phyloP scores from a whole-genome alignment of 2,888 invertebrate genomes.

The Thymelicus lineola region DNA sequence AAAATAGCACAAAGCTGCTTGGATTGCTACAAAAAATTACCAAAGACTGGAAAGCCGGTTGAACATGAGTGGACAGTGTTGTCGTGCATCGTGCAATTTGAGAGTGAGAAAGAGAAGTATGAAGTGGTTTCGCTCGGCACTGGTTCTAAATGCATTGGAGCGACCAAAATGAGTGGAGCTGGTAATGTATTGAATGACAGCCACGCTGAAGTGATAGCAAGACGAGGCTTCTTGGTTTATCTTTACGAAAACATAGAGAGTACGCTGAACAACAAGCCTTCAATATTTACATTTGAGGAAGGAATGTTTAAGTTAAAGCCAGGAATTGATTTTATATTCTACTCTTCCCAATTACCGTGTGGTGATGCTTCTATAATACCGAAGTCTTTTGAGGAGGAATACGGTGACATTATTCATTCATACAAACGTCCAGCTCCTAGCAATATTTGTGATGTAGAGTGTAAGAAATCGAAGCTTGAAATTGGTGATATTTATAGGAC shows the following conservation, averaged over 20 bases:
- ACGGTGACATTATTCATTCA: constrained; percentile 60
- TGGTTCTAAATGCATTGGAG: constrained; percentile 96
- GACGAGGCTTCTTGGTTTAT: constrained; percentile 93
- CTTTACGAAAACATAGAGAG: constrained; percentile 87
- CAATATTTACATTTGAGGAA: constrained; percentile 61
- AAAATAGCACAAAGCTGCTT: constrained; percentile 86
- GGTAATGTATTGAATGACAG: constrained; percentile 94
- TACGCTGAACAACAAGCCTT: constrained; percentile 57
- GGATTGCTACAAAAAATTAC: constrained; percentile 85
- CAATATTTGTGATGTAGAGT: constrained; percentile 48
- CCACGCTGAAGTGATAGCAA: constrained; percentile 95
- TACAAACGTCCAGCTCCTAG: constrained; percentile 56
- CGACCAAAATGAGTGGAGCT: constrained; percentile 84
- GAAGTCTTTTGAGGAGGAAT: constrained; percentile 67
- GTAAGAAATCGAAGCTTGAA: constrained; percentile 51
- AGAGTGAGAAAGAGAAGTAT: constrained; percentile 58
- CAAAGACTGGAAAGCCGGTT: constrained; percentile 93
- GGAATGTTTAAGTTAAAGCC: constrained; percentile 80
- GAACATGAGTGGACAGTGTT: constrained; percentile 93
- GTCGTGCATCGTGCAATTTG: constrained; percentile 88
- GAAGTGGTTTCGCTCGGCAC: constrained; percentile 93
- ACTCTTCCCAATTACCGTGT: constrained; percentile 95
- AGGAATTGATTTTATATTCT: constrained; percentile 91
- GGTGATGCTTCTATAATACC: constrained; percentile 96
- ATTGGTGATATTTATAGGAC: constrained; percentile 87